Evolutionary conservation across 2,797 vertebrate genomes (phyloP).

Genomic region (Girardinus metallicus): DNA sequence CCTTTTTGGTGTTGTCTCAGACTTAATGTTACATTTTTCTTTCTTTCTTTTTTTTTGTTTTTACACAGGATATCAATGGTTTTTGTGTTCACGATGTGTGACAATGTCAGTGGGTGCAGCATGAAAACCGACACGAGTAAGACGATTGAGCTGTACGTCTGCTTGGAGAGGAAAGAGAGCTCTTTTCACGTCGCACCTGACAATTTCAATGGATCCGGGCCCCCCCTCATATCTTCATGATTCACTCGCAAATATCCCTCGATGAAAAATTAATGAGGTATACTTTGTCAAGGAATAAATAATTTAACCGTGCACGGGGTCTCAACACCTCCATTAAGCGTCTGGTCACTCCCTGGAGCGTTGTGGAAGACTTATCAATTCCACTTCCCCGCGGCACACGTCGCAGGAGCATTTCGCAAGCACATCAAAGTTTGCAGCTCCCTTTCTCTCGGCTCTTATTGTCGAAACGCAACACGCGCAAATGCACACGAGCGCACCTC

Average conservation of each 20-base stretch:
- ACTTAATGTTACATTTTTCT: constrained; percentile 16
- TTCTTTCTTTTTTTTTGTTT: too few species aligned
- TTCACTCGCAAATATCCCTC: constrained; percentile 67
- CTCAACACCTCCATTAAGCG: constrained; percentile 73
- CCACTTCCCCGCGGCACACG: constrained; percentile 12
- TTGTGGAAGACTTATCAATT: constrained; percentile 36
- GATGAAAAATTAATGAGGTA: constrained; percentile 74
- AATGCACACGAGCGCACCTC: constrained; percentile 48
- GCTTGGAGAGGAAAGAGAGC: constrained; percentile 13
- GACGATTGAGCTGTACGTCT: neutral
- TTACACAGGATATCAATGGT: constrained; percentile 3
- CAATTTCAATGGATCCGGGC: constrained; percentile 45
- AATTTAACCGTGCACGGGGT: constrained; percentile 69
- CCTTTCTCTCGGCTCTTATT: constrained; percentile 50
- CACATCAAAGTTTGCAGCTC: constrained; percentile 65
- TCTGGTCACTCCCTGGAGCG: constrained; percentile 63
- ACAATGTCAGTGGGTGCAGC: neutral
- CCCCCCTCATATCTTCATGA: constrained; percentile 50
- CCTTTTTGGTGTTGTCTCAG: constrained; percentile 23
- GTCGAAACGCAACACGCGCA: constrained; percentile 24
- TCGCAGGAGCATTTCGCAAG: constrained; percentile 35
- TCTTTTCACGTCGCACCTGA: constrained; percentile 22
- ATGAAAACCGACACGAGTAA: constrained; percentile 17
- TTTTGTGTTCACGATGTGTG: neutral
- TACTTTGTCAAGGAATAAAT: constrained; percentile 76